Conservation (phyloP, 1,140 invertebrate species). For the Alviniconcha marisindica region DNA sequence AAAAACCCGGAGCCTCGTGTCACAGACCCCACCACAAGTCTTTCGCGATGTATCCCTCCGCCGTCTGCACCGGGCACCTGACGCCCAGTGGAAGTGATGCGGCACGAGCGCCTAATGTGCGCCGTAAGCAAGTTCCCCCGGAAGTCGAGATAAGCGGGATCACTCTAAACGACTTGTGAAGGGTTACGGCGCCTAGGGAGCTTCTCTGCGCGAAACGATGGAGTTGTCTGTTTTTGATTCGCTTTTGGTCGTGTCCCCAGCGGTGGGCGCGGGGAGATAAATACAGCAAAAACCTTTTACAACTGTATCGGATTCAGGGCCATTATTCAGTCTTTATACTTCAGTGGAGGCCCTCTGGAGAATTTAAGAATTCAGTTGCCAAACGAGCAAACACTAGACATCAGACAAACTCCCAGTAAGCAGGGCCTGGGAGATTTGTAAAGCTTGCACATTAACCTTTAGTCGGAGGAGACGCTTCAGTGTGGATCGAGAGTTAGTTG, state of each 20-base stretch:
- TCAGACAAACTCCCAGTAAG: too few relatives aligned
- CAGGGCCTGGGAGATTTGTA: too few relatives aligned
- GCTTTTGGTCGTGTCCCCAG: not conserved
- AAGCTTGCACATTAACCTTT: too few relatives aligned
- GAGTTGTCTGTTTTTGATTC: not conserved
- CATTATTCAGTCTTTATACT: too few relatives aligned
- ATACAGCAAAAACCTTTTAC: slow-evolving; percentile 1
- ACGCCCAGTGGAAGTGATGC: not conserved
- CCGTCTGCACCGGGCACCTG: not conserved
- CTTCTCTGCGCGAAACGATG: not conserved
- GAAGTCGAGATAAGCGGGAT: not conserved
- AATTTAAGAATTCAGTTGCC: too few relatives aligned
- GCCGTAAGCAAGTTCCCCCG: not conserved
- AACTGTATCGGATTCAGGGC: not conserved
- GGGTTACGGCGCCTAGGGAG: not conserved
- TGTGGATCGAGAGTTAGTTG: too few relatives aligned
- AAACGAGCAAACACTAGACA: too few relatives aligned
- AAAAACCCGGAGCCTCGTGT: too few relatives aligned
- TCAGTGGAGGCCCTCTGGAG: too few relatives aligned
- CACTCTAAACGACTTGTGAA: slow-evolving; percentile 4
- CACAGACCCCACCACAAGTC: not conserved
- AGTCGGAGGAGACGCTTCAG: too few relatives aligned
- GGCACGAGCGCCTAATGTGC: not conserved
- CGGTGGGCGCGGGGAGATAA: not conserved
- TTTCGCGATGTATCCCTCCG: not conserved